phyloP scores from a whole-genome alignment of 2,797 vertebrate genomes.

The Poeciliopsis turneri region DNA sequence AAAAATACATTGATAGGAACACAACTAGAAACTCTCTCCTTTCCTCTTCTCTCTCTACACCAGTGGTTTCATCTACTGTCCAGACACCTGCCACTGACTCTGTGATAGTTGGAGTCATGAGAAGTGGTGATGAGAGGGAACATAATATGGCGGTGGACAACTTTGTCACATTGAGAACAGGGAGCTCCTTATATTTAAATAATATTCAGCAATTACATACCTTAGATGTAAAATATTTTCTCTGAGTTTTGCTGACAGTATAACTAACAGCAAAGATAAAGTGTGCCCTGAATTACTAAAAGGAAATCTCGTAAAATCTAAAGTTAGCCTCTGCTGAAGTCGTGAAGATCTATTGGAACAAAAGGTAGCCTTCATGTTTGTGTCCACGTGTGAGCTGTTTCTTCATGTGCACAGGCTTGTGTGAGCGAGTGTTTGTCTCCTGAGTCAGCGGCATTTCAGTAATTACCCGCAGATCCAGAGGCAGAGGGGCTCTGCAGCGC shows the following conservation, averaged over 20 bases:
- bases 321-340: not conserved
- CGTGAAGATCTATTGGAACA: not conserved
- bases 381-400: slow-evolving; percentile 10
- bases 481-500: slow-evolving; percentile 51
- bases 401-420: slow-evolving; percentile 16
- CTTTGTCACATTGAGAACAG: not conserved
- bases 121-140: not conserved
- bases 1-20: too few relatives aligned
- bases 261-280: not conserved
- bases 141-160: not conserved
- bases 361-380: slow-evolving; percentile 5
- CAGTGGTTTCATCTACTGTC: not conserved
- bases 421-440: slow-evolving; percentile 51
- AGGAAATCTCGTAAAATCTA: not conserved
- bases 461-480: slow-evolving; percentile 77
- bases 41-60: not conserved
- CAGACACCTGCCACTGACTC: not conserved
- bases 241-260: not conserved
- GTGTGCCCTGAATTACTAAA: not conserved
- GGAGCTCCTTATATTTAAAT: not conserved
- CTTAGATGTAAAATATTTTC: not conserved
- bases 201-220: not conserved
- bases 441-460: slow-evolving; percentile 81
- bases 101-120: not conserved
- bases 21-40: not conserved